Percentiles rank a stretch among this genome's conserved stretches.
These are phyloP conservation scores for Eumacrocentrus americanus DNA, from an alignment of 2,888 invertebrate species.

Conservation along the genomic window DNA sequence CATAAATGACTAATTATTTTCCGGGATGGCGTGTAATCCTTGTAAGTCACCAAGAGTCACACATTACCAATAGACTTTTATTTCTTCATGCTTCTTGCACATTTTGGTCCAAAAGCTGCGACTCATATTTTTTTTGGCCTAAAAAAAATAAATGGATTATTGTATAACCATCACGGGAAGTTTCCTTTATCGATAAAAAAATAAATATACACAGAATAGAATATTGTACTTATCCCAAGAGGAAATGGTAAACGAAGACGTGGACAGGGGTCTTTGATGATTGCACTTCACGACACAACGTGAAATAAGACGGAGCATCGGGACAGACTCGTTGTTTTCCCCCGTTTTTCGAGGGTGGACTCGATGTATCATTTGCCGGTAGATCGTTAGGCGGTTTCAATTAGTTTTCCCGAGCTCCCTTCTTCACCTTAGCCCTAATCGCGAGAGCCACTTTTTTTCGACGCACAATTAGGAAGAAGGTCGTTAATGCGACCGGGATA, in stretches of 20 bases:
- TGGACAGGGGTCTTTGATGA: background rate
- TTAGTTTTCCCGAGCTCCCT: constrained; percentile 56
- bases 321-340: too few relatives aligned
- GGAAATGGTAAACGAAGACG: too few relatives aligned
- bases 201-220: too few relatives aligned
- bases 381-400: constrained; percentile 61
- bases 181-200: too few relatives aligned
- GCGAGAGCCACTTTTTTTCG: constrained; percentile 50
- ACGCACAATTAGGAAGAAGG: constrained; percentile 57
- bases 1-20: constrained; percentile 59
- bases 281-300: constrained; percentile 29
- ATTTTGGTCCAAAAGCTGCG: too few relatives aligned
- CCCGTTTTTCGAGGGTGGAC: too few relatives aligned
- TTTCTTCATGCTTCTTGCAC: too few relatives aligned
- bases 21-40: constrained; percentile 32
- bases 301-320: constrained; percentile 48
- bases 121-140: too few relatives aligned
- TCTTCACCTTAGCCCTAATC: constrained; percentile 49
- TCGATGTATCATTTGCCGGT: constrained; percentile 59
- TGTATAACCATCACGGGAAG: too few relatives aligned
- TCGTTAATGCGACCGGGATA: constrained; percentile 56
- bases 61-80: background rate
- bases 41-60: constrained; percentile 11
- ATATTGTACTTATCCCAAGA: too few relatives aligned
- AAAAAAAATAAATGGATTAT: too few relatives aligned